Evolutionary conservation across 2,797 vertebrate species (phyloP), one percentile per base, ranked within the genome.

Genomic region (Threskiornis aethiopicus): DNA sequence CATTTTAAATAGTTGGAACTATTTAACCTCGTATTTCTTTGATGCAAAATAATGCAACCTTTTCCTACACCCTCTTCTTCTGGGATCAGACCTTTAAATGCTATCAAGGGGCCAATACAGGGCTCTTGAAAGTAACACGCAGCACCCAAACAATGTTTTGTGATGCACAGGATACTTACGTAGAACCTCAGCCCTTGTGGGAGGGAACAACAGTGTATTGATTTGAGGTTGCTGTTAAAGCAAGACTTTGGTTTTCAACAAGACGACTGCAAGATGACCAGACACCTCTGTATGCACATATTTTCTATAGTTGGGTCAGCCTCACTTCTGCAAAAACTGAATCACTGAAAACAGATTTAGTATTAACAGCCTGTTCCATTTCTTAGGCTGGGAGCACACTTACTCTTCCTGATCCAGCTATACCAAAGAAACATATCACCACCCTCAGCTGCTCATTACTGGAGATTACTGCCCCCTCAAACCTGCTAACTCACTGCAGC

Each of bases 271-370:
- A 52, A 84, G 65, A 35, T 16, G 29, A 92, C 5, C 44, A 64
- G 51, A 61, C 22, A 4, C 44, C 64, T 42, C 11, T 35, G 18
- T 28, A 33, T 2, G 3, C 0, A 0, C 21, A 2, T 29, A 22
- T 51, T 69, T 21, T 84, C 54, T 51, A 2, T 0, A 51, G 78
- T 1, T 7, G 26, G 37, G 22, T 54, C 88, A 77, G 66, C 66
- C 17, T 71, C 16, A 17, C 14, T 75, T 44, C 19, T 73, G 44
- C 54, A 54, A 72, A 51, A 79, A 28, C 11, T 3, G 21, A 54
- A 59, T 26, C 35, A 21, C 37, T 57, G 72, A 17, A 28, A 69
- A 42, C 33, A 54, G 42, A 14, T 8, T 25, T 13, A 29, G 62
- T 4, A 24, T 20, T 11, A 79, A 49, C 42, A 78, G 55, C 10